Evolutionary conservation across 2,113 vertebrate species (phyloP), one percentile per base, ranked within the genome.

Genomic region (Laticauda laticaudata): DNA sequence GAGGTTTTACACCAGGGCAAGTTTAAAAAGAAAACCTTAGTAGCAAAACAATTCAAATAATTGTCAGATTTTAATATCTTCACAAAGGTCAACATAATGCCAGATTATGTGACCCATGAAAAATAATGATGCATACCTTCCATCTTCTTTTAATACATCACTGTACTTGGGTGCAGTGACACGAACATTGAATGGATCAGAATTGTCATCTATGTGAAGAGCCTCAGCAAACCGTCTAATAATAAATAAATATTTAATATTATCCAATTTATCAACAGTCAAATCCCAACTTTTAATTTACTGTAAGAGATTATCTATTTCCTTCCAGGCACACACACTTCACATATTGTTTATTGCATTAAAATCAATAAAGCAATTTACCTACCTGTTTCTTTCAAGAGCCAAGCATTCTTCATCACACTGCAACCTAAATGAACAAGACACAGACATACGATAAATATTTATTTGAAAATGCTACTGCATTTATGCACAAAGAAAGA

Each of bases 391-490:
- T 93, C 99, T 98, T 97, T 99, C 99, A 95, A 99, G 95, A 29
- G 98, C 98, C 39, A 99, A 98, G 93, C 99, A 99, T 75, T 99
- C 99, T 93, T 99, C 98, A 92, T 99, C 99, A 96, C 99, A 99
- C 11, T 99, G 98, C 92, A 99, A 96, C 96, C 99, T 99, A 95
- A 94, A 96, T 91, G 94, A 95, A 57, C 34, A 96, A 96, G 96
- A 91, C 86, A 61, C 92, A 96, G 97, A 87, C 2, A 93, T 91
- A 96, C 87, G 57, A 81, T 86, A 92, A 91, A 90, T 61, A 5
- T 26, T 90, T 61, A 39, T 85, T 51, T 26, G 87, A 21, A 59
- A 29, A 64, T 2, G 90, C 4, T 18, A 53, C 11, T 11, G 3
- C 55, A 61, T 45, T n/a, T 39, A 86, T 14, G 64, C 9, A 59